Conservation (phyloP, 2,888 invertebrate species). For the Dasysyrphus tricinctus region DNA sequence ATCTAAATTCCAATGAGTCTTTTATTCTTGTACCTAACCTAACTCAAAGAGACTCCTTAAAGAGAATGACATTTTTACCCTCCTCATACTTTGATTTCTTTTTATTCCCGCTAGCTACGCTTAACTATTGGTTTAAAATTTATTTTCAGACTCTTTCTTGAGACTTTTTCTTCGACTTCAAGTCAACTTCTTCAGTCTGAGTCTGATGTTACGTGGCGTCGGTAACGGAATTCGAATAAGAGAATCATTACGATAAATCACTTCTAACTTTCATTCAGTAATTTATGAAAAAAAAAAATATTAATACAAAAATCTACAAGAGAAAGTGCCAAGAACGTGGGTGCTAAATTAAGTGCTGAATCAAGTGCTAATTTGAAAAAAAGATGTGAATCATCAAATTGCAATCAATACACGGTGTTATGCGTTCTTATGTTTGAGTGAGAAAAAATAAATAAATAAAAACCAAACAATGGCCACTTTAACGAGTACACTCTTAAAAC, state of each 20-base stretch:
- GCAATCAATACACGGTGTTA: constrained; percentile 4
- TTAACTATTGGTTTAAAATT: constrained; percentile 20
- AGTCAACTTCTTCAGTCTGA: constrained; percentile 60
- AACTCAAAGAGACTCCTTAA: constrained; percentile 44
- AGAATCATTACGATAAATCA: background rate
- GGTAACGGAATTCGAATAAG: constrained; percentile 38
- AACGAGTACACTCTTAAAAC: constrained; percentile 54
- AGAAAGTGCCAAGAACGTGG: constrained; percentile 60
- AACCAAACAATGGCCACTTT: constrained; percentile 64
- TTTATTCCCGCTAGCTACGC: background rate
- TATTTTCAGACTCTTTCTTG: constrained; percentile 53
- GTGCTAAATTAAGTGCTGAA: constrained; percentile 28
- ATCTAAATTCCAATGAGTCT: constrained; percentile 34
- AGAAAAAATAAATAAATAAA: constrained; percentile 29
- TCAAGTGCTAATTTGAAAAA: constrained; percentile 37
- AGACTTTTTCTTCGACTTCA: constrained; percentile 50
- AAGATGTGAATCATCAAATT: constrained; percentile 26
- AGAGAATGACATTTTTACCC: constrained; percentile 29
- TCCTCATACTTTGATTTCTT: constrained; percentile 46
- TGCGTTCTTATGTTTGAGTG: constrained; percentile 28
- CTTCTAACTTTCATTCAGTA: constrained; percentile 20
- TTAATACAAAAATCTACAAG: constrained; percentile 6
- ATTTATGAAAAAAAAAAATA: constrained; percentile 4
- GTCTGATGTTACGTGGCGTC: constrained; percentile 71
- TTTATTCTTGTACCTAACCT: background rate